A percentile compares a stretch with the other conserved stretches of the same genome.
Conservation (phyloP, 1,140 invertebrate species). For the Palaemon carinicauda region DNA sequence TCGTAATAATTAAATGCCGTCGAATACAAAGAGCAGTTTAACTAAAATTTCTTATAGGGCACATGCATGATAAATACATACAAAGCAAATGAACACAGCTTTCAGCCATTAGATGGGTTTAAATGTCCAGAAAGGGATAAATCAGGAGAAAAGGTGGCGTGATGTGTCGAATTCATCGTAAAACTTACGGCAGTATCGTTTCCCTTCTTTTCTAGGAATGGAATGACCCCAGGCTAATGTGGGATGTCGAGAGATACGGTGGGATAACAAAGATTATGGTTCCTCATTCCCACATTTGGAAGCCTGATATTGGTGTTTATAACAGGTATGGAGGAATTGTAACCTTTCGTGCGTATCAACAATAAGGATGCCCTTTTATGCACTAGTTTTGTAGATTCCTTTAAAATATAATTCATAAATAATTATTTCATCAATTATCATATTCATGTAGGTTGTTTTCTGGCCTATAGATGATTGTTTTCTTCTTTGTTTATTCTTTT, state of each 20-base stretch:
- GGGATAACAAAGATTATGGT: not conserved
- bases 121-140: not conserved
- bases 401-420: too few relatives aligned
- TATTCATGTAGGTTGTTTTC: too few relatives aligned
- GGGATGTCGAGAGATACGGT: not conserved
- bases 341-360: not conserved
- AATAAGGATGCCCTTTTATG: not conserved
- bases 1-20: too few relatives aligned
- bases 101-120: too few relatives aligned
- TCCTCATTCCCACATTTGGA: conserved; percentile 20
- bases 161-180: not conserved
- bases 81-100: too few relatives aligned
- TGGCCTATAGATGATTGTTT: too few relatives aligned
- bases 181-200: not conserved
- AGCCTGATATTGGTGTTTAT: conserved; percentile 33
- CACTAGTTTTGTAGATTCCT: too few relatives aligned
- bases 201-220: not conserved
- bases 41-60: too few relatives aligned
- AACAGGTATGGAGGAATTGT: conserved; percentile 11
- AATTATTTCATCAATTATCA: too few relatives aligned
- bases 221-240: conserved; percentile 2
- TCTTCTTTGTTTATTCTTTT: too few relatives aligned
- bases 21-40: too few relatives aligned
- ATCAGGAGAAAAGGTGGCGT: not conserved
- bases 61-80: too few relatives aligned